These are phyloP conservation scores for Pyrocoelia pectoralis DNA, from an alignment of 2,888 invertebrate species.

Conservation along the genomic window DNA sequence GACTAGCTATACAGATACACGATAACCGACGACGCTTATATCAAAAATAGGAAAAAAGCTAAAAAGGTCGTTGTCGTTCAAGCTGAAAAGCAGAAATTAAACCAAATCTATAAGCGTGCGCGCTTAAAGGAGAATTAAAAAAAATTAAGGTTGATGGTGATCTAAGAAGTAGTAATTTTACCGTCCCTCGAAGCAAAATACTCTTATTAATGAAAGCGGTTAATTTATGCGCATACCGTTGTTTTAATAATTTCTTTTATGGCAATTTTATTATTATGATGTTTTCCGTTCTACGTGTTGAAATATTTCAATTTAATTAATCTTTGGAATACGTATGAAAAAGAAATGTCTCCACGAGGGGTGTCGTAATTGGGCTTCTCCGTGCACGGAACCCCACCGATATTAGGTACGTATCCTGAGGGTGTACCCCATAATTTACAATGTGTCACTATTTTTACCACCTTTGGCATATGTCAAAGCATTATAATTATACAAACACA, in stretches of 20 bases:
- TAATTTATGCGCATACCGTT: conserved; percentile 29
- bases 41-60: not conserved
- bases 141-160: not conserved
- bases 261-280: conserved; percentile 20
- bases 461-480: conserved; percentile 26
- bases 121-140: conserved; percentile 6
- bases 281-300: conserved; percentile 23
- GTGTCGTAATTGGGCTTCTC: conserved; percentile 28
- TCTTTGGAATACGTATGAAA: not conserved
- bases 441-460: conserved; percentile 19
- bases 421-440: conserved; percentile 9
- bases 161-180: not conserved
- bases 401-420: conserved; percentile 12
- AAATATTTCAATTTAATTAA: conserved; percentile 32
- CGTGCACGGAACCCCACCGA: conserved; percentile 19
- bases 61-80: not conserved
- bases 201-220: conserved; percentile 27
- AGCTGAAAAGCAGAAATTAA: not conserved
- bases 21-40: not conserved
- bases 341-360: conserved; percentile 19
- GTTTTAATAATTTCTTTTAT: conserved; percentile 27
- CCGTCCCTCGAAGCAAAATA: conserved; percentile 26
- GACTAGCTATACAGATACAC: not conserved
- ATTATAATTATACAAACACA: conserved; percentile 16
- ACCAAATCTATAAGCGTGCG: not conserved